Evolutionary conservation across 37 sponge, comb jelly and placozoan species (phyloP).

Genomic region (Chondrilla cf. caribensis): DNA sequence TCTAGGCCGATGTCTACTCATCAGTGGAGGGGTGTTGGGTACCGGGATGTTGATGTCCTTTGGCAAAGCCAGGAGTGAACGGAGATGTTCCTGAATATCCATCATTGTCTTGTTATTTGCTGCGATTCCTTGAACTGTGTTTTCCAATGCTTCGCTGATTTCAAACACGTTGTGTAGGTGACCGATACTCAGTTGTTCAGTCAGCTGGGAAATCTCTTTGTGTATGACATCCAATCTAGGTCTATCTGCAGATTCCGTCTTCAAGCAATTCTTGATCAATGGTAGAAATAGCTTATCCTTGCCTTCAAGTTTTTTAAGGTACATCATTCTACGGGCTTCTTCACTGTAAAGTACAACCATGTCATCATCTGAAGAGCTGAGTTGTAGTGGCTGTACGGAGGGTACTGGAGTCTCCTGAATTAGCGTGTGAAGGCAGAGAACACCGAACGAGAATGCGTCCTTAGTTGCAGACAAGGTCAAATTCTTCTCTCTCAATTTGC

Average conservation of each 20-base stretch:
- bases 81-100: not conserved
- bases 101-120: not conserved
- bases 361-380: not conserved
- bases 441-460: not conserved
- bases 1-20: too few species aligned
- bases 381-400: too few species aligned
- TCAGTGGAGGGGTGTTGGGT: too few species aligned
- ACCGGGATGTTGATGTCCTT: too few species aligned
- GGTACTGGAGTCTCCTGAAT: not conserved
- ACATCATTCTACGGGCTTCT: not conserved
- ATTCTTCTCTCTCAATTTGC: not conserved
- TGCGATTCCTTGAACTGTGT: not conserved
- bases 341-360: not conserved
- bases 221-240: not conserved
- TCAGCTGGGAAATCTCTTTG: not conserved
- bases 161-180: too few species aligned
- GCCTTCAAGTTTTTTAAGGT: not conserved
- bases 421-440: not conserved
- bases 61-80: too few species aligned
- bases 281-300: conserved; percentile 10
- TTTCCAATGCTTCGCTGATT: not conserved
- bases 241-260: not conserved
- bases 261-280: not conserved
- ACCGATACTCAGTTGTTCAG: too few species aligned
- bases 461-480: not conserved